Base-by-base conservation (phyloP, 2,797 vertebrate species). In the Euphonia xanthogaster region DNA sequence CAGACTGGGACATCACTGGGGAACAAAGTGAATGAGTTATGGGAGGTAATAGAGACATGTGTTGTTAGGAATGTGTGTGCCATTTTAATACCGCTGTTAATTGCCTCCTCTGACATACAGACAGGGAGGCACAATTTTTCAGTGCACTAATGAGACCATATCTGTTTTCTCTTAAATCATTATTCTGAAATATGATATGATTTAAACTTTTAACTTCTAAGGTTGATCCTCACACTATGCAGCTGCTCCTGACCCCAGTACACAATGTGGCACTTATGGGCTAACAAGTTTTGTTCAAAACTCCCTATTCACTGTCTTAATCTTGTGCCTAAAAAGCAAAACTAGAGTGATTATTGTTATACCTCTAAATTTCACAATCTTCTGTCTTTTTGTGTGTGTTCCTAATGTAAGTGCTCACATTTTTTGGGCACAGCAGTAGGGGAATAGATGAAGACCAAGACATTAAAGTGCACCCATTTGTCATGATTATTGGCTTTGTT, bases 141-240 rank as follows among this genome's bases (percentile, higher is more conserved):
- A 80, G 68, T 19, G 28, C 74, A n/a, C 61, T 93, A 92, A 93
- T 89, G 94, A 81, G 87, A 91, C 33, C 79, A 75, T 75, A 86
- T 85, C 86, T 93, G 84, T 65, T 90, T 92, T 84, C 72, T 60
- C 60, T 95, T 90, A 96, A 94, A 93, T 85, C 68, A 76, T 91
- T 85, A 71, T 3, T 54, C 30, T 96, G 94, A 94, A 96, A 95
- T 62, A 89, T 0, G 9, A 89, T 89, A 92, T 37, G 19, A 89
- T 91, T 93, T 91, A 89, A 97, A 91, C 74, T 90, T 92, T 71
- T 83, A 80, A 79, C 74, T 91, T 83, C 78, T 68, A 14, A 94
- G 78, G 28, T 45, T 6, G 9, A 89, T 67, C 77, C 72, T 85
- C 3, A 5, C 53, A 89, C 65, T 22, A 6, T 10, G n/a, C 90